A percentile compares a stretch with the other conserved stretches of the same genome.
Conservation (phyloP, 2,113 vertebrate species). For the Sminthopsis crassicaudata region DNA sequence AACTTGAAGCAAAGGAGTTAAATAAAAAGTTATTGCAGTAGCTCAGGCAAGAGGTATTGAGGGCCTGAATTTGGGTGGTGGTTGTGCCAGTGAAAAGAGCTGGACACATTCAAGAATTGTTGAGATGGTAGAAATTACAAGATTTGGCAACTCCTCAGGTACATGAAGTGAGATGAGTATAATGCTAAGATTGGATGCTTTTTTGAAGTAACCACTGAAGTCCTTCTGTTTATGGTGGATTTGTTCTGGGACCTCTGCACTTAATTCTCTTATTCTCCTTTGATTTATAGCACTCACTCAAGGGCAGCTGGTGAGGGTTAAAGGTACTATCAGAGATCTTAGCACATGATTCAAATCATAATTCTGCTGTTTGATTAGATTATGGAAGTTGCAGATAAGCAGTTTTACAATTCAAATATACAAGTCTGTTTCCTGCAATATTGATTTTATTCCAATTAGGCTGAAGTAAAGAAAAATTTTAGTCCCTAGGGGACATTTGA, state of each 20-base stretch:
- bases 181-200: background rate
- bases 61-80: background rate
- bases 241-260: background rate
- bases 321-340: no score
- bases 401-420: background rate
- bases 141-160: background rate
- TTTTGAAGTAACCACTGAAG: background rate
- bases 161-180: background rate
- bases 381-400: background rate
- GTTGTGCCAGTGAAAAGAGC: background rate
- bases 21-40: no score
- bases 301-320: background rate
- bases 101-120: background rate
- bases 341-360: background rate
- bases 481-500: background rate
- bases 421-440: background rate
- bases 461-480: background rate
- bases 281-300: background rate
- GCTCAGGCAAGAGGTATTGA: background rate
- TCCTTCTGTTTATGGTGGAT: background rate
- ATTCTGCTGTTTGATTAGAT: background rate
- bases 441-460: background rate
- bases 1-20: background rate
- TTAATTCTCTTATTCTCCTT: background rate
- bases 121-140: background rate